Evolutionary conservation across 2,797 vertebrate species (phyloP).

Genomic region (Leptodactylus fallax): DNA sequence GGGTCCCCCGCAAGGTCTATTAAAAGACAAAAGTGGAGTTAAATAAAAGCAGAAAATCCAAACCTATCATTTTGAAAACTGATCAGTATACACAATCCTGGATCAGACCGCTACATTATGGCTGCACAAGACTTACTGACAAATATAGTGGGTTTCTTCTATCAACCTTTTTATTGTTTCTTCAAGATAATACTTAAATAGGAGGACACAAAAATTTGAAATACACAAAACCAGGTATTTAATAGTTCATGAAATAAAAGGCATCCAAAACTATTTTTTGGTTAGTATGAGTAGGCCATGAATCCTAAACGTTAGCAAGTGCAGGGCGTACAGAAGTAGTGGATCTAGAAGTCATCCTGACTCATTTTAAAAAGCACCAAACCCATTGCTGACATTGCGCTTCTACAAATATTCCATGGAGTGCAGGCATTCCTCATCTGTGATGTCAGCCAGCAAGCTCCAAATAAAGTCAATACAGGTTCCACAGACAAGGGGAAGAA

Average conservation of each 20-base stretch:
- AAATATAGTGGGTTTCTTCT: too few species aligned
- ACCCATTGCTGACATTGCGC: background rate
- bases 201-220: too few species aligned
- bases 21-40: background rate
- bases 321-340: background rate
- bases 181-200: too few species aligned
- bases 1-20: conserved; percentile 80
- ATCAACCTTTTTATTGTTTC: too few species aligned
- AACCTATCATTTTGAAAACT: background rate
- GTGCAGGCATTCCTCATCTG: background rate
- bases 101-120: too few species aligned
- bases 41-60: background rate
- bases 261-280: background rate
- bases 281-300: background rate
- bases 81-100: background rate
- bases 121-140: too few species aligned
- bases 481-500: background rate
- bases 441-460: background rate
- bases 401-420: conserved; percentile 8
- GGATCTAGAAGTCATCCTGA: background rate
- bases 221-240: background rate
- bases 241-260: background rate
- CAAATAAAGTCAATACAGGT: background rate
- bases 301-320: too few species aligned
- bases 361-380: conserved; percentile 4